Evolutionary conservation across 2,113 vertebrate species (phyloP).

Genomic region (Forbesichthys agassizii): DNA sequence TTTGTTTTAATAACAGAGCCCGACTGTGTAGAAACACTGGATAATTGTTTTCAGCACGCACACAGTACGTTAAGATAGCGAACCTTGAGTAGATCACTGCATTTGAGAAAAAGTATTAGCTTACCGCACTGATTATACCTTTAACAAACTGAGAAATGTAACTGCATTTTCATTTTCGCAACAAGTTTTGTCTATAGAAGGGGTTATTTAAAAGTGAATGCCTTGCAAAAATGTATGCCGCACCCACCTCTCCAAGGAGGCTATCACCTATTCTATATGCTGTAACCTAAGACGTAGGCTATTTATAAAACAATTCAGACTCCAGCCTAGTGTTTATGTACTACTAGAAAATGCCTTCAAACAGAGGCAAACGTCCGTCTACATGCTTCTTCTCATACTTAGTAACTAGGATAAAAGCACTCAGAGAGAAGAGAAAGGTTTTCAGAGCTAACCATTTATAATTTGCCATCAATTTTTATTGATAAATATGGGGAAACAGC

Average conservation of each 20-base stretch:
- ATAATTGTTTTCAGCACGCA: too few relatives aligned
- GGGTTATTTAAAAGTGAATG: too few relatives aligned
- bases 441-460: too few relatives aligned
- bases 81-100: too few relatives aligned
- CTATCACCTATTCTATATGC: not conserved
- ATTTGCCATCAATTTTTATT: too few relatives aligned
- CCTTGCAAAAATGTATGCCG: not conserved
- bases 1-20: too few relatives aligned
- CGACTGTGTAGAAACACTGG: too few relatives aligned
- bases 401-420: conserved; percentile 33
- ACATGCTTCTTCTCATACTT: conserved; percentile 64
- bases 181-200: not conserved
- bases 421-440: conserved; percentile 1
- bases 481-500: too few relatives aligned
- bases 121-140: too few relatives aligned
- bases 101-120: too few relatives aligned
- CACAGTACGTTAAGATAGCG: too few relatives aligned
- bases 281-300: conserved; percentile 24
- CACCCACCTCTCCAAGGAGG: not conserved
- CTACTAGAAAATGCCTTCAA: conserved; percentile 37
- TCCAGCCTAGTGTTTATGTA: conserved; percentile 35
- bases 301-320: conserved; percentile 50
- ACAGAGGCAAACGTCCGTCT: conserved; percentile 34
- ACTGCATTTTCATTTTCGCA: not conserved
- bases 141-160: not conserved